Percentiles rank a stretch among this genome's conserved stretches.
phyloP scores from a whole-genome alignment of 2,797 vertebrate genomes.

The Pampus argenteus region DNA sequence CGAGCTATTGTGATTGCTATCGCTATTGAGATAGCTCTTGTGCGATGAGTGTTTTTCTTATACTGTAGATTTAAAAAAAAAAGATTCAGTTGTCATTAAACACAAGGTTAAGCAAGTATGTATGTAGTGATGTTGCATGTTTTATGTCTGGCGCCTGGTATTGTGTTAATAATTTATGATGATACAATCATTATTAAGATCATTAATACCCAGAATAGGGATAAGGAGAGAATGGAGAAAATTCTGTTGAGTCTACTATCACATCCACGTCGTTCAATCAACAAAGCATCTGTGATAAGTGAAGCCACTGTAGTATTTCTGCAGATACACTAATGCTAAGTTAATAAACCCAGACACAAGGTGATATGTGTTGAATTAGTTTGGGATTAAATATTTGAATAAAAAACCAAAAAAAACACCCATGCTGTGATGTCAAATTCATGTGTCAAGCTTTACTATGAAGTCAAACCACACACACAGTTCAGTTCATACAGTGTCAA shows the following conservation, averaged over 20 bases:
- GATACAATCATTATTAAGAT: too few species aligned
- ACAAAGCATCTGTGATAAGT: conserved; percentile 5
- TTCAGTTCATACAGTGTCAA: neutral
- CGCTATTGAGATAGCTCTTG: conserved; percentile 12
- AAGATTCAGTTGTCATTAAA: neutral
- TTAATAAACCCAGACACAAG: neutral
- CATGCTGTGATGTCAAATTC: neutral
- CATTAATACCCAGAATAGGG: too few species aligned
- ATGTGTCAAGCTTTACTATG: neutral
- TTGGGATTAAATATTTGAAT: neutral
- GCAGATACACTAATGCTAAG: neutral
- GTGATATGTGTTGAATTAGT: neutral
- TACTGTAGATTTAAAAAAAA: too few species aligned
- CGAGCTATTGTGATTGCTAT: too few species aligned
- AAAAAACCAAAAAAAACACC: neutral
- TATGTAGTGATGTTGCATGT: neutral
- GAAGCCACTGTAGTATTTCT: neutral
- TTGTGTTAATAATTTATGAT: too few species aligned
- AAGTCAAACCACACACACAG: neutral
- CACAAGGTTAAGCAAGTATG: neutral
- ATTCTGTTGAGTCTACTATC: neutral
- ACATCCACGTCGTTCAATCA: neutral
- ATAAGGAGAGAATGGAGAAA: neutral
- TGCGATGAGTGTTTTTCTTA: neutral
- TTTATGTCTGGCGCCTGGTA: neutral